phyloP scores from a whole-genome alignment of 2,113 vertebrate genomes.

The Neolamprologus hecqui region DNA sequence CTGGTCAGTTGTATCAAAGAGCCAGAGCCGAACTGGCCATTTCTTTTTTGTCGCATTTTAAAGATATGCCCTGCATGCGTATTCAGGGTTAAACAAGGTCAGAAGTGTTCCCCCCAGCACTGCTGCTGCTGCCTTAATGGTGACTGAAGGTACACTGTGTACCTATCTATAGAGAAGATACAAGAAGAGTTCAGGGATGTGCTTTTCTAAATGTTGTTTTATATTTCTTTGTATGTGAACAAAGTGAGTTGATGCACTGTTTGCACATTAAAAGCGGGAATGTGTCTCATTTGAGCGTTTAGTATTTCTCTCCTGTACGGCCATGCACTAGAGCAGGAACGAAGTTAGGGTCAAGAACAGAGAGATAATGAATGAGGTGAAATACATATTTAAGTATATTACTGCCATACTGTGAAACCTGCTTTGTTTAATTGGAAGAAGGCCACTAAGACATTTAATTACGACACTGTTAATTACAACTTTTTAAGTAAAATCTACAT shows the following conservation, averaged over 20 bases:
- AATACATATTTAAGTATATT: not conserved
- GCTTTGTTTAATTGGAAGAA: not conserved
- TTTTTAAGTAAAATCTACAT: not conserved
- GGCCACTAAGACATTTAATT: not conserved
- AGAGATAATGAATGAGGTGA: slow-evolving; percentile 2
- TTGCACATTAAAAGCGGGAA: not conserved
- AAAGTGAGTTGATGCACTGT: not conserved
- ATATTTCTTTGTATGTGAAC: not conserved
- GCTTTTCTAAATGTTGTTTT: not conserved
- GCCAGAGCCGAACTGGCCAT: not conserved
- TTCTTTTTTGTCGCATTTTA: slow-evolving; percentile 56
- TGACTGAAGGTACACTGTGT: slow-evolving; percentile 42
- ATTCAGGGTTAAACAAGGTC: slow-evolving; percentile 61
- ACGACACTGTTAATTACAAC: not conserved
- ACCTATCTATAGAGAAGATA: not conserved
- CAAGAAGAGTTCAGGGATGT: not conserved
- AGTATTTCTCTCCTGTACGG: not conserved
- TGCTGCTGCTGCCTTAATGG: slow-evolving; percentile 6
- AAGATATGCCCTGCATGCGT: slow-evolving; percentile 38
- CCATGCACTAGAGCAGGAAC: not conserved
- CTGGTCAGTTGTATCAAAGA: slow-evolving; percentile 16
- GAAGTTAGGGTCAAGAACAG: not conserved
- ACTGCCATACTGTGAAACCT: not conserved
- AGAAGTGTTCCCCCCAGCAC: slow-evolving; percentile 18
- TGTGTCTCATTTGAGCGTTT: not conserved